phyloP scores from a whole-genome alignment of 2,888 invertebrate genomes.

The Galerucella calmariensis region DNA sequence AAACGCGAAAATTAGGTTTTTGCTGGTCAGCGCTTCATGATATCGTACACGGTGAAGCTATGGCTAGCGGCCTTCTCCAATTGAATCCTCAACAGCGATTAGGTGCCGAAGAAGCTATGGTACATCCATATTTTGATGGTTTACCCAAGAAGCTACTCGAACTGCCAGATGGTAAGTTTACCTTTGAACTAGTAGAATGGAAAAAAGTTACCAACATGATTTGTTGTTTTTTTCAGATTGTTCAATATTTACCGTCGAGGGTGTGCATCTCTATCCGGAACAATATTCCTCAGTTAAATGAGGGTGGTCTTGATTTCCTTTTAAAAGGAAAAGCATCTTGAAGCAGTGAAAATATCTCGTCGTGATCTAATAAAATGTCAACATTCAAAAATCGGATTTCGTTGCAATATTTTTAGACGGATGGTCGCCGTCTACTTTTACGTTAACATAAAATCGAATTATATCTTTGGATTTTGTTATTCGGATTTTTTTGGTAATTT shows the following conservation, averaged over 20 bases:
- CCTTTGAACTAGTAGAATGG: no score
- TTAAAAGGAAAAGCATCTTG: conserved; percentile 56
- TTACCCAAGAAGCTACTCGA: conserved; percentile 91
- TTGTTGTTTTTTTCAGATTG: conserved; percentile 78
- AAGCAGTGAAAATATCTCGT: conserved; percentile 40
- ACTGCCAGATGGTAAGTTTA: conserved; percentile 86
- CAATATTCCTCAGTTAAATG: conserved; percentile 67
- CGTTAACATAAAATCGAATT: background rate
- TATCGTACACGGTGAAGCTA: conserved; percentile 88
- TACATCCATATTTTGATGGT: conserved; percentile 90
- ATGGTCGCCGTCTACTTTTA: background rate
- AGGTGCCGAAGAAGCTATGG: conserved; percentile 87
- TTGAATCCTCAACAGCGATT: conserved; percentile 88
- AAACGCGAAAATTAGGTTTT: conserved; percentile 81
- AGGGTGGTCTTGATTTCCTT: conserved; percentile 53
- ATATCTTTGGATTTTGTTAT: no score
- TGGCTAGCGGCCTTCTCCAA: conserved; percentile 87
- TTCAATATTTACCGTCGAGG: conserved; percentile 95
- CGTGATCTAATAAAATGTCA: conserved; percentile 19
- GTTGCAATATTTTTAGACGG: conserved; percentile 37
- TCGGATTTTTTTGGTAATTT: no score
- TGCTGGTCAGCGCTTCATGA: conserved; percentile 92
- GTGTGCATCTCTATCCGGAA: conserved; percentile 87
- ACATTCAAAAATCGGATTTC: conserved; percentile 12
- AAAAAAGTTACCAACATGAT: background rate